Percentiles rank a stretch among this genome's conserved stretches.
Conservation (phyloP, 2,888 invertebrate species). For the Sacculina carcini region DNA sequence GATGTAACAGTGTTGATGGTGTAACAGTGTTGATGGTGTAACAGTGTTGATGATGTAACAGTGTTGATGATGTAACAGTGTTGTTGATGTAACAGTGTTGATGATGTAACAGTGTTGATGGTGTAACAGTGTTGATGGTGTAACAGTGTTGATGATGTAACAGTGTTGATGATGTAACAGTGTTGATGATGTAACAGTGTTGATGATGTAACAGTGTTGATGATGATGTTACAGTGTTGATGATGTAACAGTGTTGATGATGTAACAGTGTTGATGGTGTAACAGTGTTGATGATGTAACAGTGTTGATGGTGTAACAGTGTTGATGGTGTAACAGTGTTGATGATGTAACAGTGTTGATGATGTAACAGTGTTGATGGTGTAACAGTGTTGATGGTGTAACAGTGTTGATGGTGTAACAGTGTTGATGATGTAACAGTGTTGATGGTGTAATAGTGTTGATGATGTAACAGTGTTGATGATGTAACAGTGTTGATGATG, state of each 20-base stretch:
- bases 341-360: conserved; percentile 41
- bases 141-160: conserved; percentile 67
- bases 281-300: conserved; percentile 8
- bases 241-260: conserved; percentile 47
- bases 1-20: conserved; percentile 34
- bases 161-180: conserved; percentile 18
- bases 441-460: conserved; percentile 33
- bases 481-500: neutral
- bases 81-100: conserved; percentile 33
- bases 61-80: neutral
- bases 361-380: conserved; percentile 34
- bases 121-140: neutral
- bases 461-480: conserved; percentile 90
- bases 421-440: neutral
- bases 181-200: conserved; percentile 29
- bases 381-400: neutral
- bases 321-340: neutral
- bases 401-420: conserved; percentile 74
- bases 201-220: conserved; percentile 52
- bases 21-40: neutral
- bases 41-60: conserved; percentile 74
- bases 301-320: conserved; percentile 74
- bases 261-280: conserved; percentile 30
- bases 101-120: conserved; percentile 43
- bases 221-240: neutral